These are phyloP conservation scores for Engraulis encrasicolus DNA, from an alignment of 2,113 vertebrate species.

Conservation along the genomic window DNA sequence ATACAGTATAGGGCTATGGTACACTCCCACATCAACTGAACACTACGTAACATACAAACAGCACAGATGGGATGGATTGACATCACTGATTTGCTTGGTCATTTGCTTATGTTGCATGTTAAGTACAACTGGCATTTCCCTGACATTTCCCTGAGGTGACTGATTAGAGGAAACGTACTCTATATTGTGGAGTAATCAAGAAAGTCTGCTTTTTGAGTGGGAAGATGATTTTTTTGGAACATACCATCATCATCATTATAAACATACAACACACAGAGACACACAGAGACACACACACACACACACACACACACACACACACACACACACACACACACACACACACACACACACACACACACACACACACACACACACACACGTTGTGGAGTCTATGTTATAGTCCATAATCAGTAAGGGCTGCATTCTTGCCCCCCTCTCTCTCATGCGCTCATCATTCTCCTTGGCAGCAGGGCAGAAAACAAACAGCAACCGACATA, in stretches of 20 bases:
- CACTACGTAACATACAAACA: background rate
- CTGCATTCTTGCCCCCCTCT: background rate
- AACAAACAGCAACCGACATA: background rate
- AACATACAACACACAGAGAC: background rate
- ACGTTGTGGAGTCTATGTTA: too few relatives aligned
- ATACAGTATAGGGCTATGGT: background rate
- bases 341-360: background rate
- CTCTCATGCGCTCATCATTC: too few relatives aligned
- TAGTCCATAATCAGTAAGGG: background rate
- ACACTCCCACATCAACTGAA: background rate
- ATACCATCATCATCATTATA: too few relatives aligned
- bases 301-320: slow-evolving; percentile 10
- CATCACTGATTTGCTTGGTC: too few relatives aligned
- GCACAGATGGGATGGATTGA: background rate
- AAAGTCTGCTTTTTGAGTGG: too few relatives aligned
- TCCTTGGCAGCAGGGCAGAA: slow-evolving; percentile 1
- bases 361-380: background rate
- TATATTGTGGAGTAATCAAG: too few relatives aligned
- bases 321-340: background rate
- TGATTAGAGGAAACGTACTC: too few relatives aligned
- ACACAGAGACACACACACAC: slow-evolving; percentile 18
- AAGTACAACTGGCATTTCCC: too few relatives aligned
- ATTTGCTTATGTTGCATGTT: too few relatives aligned
- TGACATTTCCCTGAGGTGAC: too few relatives aligned
- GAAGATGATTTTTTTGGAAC: too few relatives aligned